phyloP scores from a whole-genome alignment of 2,888 invertebrate genomes.

The Eupsilia transversa region DNA sequence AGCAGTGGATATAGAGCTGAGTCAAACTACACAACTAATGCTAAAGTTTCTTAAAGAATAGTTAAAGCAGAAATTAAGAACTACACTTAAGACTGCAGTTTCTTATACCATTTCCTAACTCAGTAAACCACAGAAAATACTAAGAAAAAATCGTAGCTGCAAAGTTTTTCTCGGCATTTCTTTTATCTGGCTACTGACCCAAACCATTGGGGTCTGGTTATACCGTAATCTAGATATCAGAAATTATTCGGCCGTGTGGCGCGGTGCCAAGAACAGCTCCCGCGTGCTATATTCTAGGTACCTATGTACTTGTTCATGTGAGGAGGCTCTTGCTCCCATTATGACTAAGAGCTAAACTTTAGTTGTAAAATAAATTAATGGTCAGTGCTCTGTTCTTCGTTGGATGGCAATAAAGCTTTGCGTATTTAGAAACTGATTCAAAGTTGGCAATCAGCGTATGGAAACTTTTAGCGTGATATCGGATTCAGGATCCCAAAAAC shows the following conservation, averaged over 20 bases:
- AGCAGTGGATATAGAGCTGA: background rate
- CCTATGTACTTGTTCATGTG: slow-evolving; percentile 7
- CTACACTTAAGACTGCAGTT: background rate
- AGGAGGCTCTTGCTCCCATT: slow-evolving; percentile 27
- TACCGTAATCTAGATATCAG: slow-evolving; percentile 53
- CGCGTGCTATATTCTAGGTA: slow-evolving; percentile 11
- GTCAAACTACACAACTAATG: background rate
- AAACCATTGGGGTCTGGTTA: slow-evolving; percentile 27
- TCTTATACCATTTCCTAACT: background rate
- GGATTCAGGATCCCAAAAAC: background rate
- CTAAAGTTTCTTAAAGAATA: no score
- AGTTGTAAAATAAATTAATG: slow-evolving; percentile 23
- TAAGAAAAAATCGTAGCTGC: background rate
- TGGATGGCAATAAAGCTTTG: background rate
- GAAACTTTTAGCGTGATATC: background rate
- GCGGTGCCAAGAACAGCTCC: slow-evolving; percentile 55
- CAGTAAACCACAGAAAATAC: slow-evolving; percentile 2
- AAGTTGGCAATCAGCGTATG: background rate
- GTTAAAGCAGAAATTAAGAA: background rate
- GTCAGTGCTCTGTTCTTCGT: slow-evolving; percentile 10
- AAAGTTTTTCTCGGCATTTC: slow-evolving; percentile 8
- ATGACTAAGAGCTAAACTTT: slow-evolving; percentile 26
- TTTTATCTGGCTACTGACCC: slow-evolving; percentile 41
- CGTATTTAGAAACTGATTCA: background rate
- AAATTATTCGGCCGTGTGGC: slow-evolving; percentile 59